Evolutionary conservation across 2,797 vertebrate species (phyloP).

Genomic region (Bryconaethiops microstoma): DNA sequence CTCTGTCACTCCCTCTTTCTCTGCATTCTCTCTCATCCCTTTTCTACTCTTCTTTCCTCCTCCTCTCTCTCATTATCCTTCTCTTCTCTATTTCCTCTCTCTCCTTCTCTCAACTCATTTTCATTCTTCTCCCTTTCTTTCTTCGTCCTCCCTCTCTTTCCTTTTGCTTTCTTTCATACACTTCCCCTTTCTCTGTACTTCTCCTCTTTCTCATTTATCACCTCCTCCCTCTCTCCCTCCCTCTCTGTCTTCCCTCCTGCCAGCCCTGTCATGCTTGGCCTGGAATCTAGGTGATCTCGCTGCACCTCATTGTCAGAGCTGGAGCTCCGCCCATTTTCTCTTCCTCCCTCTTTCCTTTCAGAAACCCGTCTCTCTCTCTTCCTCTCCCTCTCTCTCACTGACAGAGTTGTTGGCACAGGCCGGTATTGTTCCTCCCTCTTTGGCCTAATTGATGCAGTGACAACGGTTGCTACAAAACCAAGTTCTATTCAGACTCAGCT

Average conservation of each 20-base stretch:
- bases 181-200: conserved; percentile 24
- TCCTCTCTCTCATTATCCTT: conserved; percentile 47
- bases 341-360: neutral
- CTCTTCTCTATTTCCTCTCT: conserved; percentile 9
- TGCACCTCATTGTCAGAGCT: neutral
- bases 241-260: neutral
- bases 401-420: conserved; percentile 12
- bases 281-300: neutral
- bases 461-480: neutral
- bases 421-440: neutral
- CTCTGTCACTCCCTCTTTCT: neutral
- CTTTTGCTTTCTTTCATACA: neutral
- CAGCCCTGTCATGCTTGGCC: conserved; percentile 1
- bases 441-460: conserved; percentile 9
- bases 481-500: conserved; percentile 13
- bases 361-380: neutral
- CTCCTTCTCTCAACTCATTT: too few relatives aligned
- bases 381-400: neutral
- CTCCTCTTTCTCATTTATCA: conserved; percentile 48
- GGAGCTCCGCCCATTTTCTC: neutral
- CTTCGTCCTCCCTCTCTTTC: neutral
- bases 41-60: conserved; percentile 30
- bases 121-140: neutral
- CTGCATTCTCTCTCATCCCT: neutral
- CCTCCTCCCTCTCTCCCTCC: conserved; percentile 7